Evolutionary conservation across 2,797 vertebrate genomes (phyloP), one percentile per base, ranked within the genome.

Genomic region (Clamator glandarius): DNA sequence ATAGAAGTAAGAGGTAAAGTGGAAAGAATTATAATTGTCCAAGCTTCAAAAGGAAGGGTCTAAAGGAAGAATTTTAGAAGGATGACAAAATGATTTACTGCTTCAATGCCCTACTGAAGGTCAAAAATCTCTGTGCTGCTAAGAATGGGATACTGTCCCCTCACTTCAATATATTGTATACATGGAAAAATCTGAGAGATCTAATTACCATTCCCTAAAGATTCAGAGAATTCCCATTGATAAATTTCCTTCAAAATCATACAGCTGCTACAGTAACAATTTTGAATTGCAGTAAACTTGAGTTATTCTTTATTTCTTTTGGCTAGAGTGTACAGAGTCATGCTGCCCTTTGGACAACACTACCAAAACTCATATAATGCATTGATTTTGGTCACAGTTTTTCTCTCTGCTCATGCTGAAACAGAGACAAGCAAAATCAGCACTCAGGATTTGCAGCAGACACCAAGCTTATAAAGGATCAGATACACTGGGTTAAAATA

Each of bases 81-180:
- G 44, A 66, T 70, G 75, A 92, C 68, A 85, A 77, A 74, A 89
- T 74, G 6, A 93, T 89, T 90, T 84, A 75, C 31, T 89, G 50
- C 25, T 84, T 89, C 64, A 35, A 50, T 69, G 64, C 48, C 39
- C 61, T 85, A 3, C 4, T 81, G 57, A 87, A 77, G 64, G 41
- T 89, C 79, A 89, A 80, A 39, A 61, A 52, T 79, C 84, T 91
- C 64, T 64, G 36, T 19, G 54, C 72, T 91, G 91, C 82, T 77
- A 89, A 89, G 72, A 87, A 83, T 52, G 75, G 72, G 72, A 85
- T 89, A 89, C 63, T 70, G 68, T 80, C 52, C 61, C 92, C 90
- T 87, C 48, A 62, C 64, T 85, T 39, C 75, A 48, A 8, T 28
- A 70, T 75, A 81, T 74, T 78, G 33, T 39, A 77, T 78, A 76